A percentile compares a stretch with the other conserved stretches of the same genome.
Evolutionary conservation across 2,113 vertebrate genomes (phyloP).

Genomic region (Lepus europaeus): DNA sequence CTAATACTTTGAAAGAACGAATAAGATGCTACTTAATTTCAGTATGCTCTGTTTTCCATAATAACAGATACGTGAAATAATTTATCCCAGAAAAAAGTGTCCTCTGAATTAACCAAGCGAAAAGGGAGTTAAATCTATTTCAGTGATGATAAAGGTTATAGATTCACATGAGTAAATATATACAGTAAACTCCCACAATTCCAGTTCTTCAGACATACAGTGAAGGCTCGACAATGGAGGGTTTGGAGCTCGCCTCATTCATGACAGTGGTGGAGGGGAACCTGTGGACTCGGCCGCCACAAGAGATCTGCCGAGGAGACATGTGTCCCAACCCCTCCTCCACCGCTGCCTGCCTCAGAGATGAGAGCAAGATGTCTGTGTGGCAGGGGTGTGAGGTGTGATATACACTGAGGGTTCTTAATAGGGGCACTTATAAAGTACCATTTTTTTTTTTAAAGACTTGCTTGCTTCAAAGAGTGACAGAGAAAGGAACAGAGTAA

Average conservation of each 20-base stretch:
- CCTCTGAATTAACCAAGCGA: not conserved
- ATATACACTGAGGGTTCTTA: rapidly evolving
- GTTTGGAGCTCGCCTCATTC: not conserved
- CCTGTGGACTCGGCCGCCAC: rapidly evolving
- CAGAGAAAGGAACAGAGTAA: no score
- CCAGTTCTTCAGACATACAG: not conserved
- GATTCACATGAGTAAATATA: not conserved
- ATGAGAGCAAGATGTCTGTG: rapidly evolving
- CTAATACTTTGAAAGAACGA: not conserved
- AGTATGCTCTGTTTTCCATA: not conserved
- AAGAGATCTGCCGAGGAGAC: rapidly evolving
- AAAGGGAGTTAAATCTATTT: not conserved
- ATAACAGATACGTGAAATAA: not conserved
- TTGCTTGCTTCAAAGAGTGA: no score
- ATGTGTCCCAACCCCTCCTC: rapidly evolving
- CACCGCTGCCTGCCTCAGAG: rapidly evolving
- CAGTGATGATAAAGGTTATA: not conserved
- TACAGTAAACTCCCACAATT: not conserved
- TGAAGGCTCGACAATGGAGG: not conserved
- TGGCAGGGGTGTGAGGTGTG: rapidly evolving
- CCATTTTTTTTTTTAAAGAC: not conserved
- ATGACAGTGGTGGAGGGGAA: not conserved
- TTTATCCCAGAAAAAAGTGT: not conserved
- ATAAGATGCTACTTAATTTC: not conserved
- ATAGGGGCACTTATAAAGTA: no score